Base-by-base conservation (phyloP, 2,888 invertebrate species). In the Oligia strigilis region DNA sequence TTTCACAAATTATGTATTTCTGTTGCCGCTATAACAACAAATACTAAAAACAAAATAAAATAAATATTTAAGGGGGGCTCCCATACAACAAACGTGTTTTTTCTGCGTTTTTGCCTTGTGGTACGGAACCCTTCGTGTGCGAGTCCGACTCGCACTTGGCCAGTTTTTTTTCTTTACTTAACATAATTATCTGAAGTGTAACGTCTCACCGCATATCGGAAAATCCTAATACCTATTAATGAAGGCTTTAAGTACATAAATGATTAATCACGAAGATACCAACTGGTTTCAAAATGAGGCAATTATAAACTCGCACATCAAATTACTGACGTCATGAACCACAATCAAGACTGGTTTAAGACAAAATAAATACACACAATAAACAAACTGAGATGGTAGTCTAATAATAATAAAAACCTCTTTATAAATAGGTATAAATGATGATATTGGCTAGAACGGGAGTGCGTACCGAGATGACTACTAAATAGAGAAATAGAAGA, bases 261-360 rank as follows among this genome's bases (percentile, higher is more conserved):
- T 14, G 73, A 40, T 6, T 62, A 72, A 65, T 55, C 58, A 65
- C 52, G 67, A 72, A 66, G n/a, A 40, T 36, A 58, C 23, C 19
- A 58, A 69, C 29, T 49, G 49, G 60, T 78, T 82, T 72, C 4
- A 52, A 60, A 72, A 49, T 67, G 40, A 67, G 23, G 83, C 43
- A 65, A 82, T 74, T 74, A 75, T n/a, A 67, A 72, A 80, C 19
- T 49, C 69, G 64, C 52, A 60, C 23, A 78, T 73, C 11, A 78
- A 78, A 66, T 64, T 43, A 71, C 17, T 80, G 84, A 72, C 84
- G 65, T 80, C 76, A 83, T 72, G 14, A 23, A 71, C 60, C 4
- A 19, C 62, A 58, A 46, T n/a, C 23, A 64, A 69, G 14, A 52
- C 40, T 23, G 55, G 65, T 78, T 69, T 60, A 69, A 64, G 67